Evolutionary conservation across 2,113 vertebrate species (phyloP), one percentile per base, ranked within the genome.

Genomic region (Odocoileus virginianus): DNA sequence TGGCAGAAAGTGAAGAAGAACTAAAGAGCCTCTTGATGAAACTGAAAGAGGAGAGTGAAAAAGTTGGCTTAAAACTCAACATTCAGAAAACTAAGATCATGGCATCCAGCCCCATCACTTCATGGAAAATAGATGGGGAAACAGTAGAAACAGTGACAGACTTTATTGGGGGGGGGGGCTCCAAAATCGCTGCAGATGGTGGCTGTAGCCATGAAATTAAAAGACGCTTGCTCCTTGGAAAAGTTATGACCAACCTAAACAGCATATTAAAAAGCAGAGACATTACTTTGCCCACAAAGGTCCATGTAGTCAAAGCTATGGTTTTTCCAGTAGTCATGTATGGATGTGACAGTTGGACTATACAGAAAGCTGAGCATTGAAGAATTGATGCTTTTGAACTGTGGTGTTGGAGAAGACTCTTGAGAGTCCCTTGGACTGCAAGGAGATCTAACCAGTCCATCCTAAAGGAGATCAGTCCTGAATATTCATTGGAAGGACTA

Each of bases 191-290:
- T 71, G 67, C 19, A 71, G 19, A 40, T 71, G 67, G n/a, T 71
- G n/a, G 19, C 19, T 71, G n/a, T 0, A 3, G 19, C 67, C n/a
- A 12, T 71, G n/a, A 71, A 71, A 71, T 36, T 71, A 40, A 71
- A 71, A 71, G n/a, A 23, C 5, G 0, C 19, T 71, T 40, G 67
- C n/a, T 71, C 67, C n/a, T 71, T 71, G 67, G 19, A 71, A 71
- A 71, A 71, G 67, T 71, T 40, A 71, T 23, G n/a, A 71, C 67
- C n/a, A 71, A 71, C 19, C n/a, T 71, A 23, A 23, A 71, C n/a
- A 40, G n/a, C 67, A 71, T 71, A 71, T 71, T 71, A 36, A 40
- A 71, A 71, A 71, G 67, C n/a, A 71, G 67, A 71, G n/a, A 71
- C 67, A 71, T 36, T 71, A 21, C 36, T 71, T 71, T 71, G n/a